phyloP scores from a whole-genome alignment of 2,888 invertebrate genomes.

The Neoscelio sp. region DNA sequence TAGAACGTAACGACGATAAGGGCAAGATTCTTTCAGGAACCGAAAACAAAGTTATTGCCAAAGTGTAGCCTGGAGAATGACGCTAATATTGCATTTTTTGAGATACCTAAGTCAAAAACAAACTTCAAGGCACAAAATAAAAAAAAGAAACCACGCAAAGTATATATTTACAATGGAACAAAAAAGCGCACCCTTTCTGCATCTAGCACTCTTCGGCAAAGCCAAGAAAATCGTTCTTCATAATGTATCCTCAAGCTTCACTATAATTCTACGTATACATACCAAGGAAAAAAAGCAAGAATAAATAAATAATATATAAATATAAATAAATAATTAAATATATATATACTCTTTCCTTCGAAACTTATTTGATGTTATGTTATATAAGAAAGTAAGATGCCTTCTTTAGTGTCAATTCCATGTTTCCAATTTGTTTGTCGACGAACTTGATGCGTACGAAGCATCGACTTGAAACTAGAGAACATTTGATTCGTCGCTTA shows the following conservation, averaged over 20 bases:
- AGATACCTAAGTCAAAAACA: too few relatives aligned
- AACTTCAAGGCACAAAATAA: constrained; percentile 16
- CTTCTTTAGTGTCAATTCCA: constrained; percentile 61
- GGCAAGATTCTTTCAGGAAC: constrained; percentile 7
- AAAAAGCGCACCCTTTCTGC: constrained; percentile 23
- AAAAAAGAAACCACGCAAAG: constrained; percentile 2
- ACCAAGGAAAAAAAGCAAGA: constrained; percentile 21
- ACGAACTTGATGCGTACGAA: too few relatives aligned
- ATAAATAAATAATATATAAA: constrained; percentile 33
- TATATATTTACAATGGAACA: constrained; percentile 1
- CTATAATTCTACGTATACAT: constrained; percentile 45
- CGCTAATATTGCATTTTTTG: constrained; percentile 5
- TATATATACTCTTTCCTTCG: constrained; percentile 40
- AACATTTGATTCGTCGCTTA: constrained; percentile 68
- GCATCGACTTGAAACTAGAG: constrained; percentile 55
- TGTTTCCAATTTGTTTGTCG: constrained; percentile 46
- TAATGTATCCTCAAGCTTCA: constrained; percentile 47
- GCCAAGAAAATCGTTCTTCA: constrained; percentile 14
- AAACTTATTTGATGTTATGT: constrained; percentile 55
- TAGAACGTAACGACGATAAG: constrained; percentile 22
- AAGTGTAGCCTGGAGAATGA: constrained; percentile 27
- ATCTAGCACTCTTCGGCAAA: constrained; percentile 43
- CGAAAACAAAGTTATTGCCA: constrained; percentile 42
- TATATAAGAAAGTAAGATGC: constrained; percentile 36
- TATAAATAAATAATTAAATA: constrained; percentile 25